Evolutionary conservation across 2,888 invertebrate species (phyloP), one percentile per base, ranked within the genome.

Genomic region (Caenorhabditis angaria): DNA sequence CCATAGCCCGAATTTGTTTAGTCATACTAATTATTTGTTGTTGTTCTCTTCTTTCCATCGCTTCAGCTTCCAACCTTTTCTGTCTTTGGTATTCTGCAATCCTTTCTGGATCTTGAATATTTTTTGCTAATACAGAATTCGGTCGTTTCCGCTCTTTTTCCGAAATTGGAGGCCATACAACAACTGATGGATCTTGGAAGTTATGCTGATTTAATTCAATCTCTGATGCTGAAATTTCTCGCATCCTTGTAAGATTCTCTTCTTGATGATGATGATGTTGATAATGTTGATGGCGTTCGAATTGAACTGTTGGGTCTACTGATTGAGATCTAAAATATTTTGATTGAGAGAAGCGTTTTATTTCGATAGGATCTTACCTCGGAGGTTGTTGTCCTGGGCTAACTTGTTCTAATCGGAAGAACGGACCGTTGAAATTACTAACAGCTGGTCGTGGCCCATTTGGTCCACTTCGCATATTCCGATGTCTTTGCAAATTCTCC

Each of bases 351-450:
- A 35, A 55, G 18, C 27, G n/a, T n/a, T n/a, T n/a, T n/a, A n/a
- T n/a, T 12, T 63, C 14, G 28, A 14, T 65, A 55, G 14, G 6
- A 3, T 3, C 41, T 14, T 41, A 41, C 8, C 70, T 25, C 27
- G 22, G 69, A 35, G 66, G 61, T 22, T 57, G 65, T 24, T 58
- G 74, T 66, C 48, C 20, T 20, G 80, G 76, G 32, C 71, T 74
- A 24, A 86, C 78, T 63, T 87, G 84, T 54, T 86, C 85, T 18
- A 86, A 61, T 48, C 80, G 74, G 73, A 86, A 86, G 70, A 86
- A 86, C n/a, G 86, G 86, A 0, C 86, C 86, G 59, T 87, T 84
- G 76, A 87, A 87, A n/a, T 77, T 65, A n/a, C 75, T 60, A 2
- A 56, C 65, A 8, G 62, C 70, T 14, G 79, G 78, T 35, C 78